These are phyloP conservation scores for Archips crataeganus DNA, from an alignment of 2,888 invertebrate genomes.

Conservation along the genomic window DNA sequence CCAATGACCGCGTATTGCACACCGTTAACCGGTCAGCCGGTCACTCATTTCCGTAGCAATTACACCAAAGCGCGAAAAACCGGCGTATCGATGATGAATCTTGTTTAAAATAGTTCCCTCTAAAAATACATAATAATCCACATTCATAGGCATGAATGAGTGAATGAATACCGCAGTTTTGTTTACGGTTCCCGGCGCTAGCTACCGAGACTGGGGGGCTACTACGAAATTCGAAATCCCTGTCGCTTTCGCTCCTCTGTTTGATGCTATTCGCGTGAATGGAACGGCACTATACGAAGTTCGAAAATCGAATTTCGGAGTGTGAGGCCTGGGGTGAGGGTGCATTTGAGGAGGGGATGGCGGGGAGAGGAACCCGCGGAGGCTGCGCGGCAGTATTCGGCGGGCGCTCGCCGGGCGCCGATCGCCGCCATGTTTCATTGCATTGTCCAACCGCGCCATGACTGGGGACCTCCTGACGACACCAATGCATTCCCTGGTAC, in stretches of 20 bases:
- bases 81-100: conserved; percentile 19
- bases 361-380: conserved; percentile 52
- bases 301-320: too few species aligned
- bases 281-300: too few species aligned
- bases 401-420: conserved; percentile 39
- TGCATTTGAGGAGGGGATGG: conserved; percentile 44
- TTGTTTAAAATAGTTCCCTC: conserved; percentile 23
- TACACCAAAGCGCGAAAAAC: conserved; percentile 3
- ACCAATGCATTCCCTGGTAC: conserved; percentile 91
- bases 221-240: too few species aligned
- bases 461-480: conserved; percentile 90
- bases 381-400: conserved; percentile 55
- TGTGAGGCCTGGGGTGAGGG: neutral
- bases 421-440: conserved; percentile 90
- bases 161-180: conserved; percentile 1
- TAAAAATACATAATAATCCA: conserved; percentile 14
- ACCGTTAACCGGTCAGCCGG: neutral
- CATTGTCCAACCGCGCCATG: conserved; percentile 92
- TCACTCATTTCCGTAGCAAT: neutral
- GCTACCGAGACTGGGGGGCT: conserved; percentile 38
- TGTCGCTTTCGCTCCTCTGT: too few species aligned
- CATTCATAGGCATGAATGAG: conserved; percentile 25
- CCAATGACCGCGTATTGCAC: too few species aligned
- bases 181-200: conserved; percentile 25
- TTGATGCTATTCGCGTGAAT: too few species aligned